Conservation (phyloP, 2,888 invertebrate genomes). For the Hypolimnas misippus region DNA sequence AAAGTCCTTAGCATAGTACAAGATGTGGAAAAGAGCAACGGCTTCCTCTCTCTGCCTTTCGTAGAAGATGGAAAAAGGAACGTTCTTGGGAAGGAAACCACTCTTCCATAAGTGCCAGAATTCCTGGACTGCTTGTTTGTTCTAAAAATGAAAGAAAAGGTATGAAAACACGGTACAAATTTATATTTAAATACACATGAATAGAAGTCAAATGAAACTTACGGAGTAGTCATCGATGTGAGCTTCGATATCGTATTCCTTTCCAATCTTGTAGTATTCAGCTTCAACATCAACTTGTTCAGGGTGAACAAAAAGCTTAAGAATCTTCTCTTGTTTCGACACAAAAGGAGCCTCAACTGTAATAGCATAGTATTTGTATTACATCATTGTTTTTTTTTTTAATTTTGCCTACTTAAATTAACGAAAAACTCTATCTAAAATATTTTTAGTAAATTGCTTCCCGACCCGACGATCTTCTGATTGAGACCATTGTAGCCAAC, state of each 20-base stretch:
- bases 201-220: constrained; percentile 40
- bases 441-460: too few species aligned
- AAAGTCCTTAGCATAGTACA: constrained; percentile 85
- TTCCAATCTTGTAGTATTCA: constrained; percentile 68
- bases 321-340: constrained; percentile 67
- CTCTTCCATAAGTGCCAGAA: constrained; percentile 68
- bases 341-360: constrained; percentile 47
- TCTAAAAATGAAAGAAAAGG: constrained; percentile 53
- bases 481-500: too few species aligned
- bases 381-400: not conserved
- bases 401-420: too few species aligned
- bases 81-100: constrained; percentile 76
- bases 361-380: not conserved
- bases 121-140: constrained; percentile 70
- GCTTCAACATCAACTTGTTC: constrained; percentile 62
- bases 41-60: constrained; percentile 76
- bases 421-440: too few species aligned
- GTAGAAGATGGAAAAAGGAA: constrained; percentile 80
- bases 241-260: constrained; percentile 65
- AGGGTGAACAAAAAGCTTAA: constrained; percentile 73
- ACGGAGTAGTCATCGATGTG: constrained; percentile 69
- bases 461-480: too few species aligned
- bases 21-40: constrained; percentile 80
- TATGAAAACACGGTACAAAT: not conserved
- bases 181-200: not conserved